These are phyloP conservation scores for Ostrea denselamellosa DNA, from an alignment of 1,140 invertebrate species.

Conservation along the genomic window DNA sequence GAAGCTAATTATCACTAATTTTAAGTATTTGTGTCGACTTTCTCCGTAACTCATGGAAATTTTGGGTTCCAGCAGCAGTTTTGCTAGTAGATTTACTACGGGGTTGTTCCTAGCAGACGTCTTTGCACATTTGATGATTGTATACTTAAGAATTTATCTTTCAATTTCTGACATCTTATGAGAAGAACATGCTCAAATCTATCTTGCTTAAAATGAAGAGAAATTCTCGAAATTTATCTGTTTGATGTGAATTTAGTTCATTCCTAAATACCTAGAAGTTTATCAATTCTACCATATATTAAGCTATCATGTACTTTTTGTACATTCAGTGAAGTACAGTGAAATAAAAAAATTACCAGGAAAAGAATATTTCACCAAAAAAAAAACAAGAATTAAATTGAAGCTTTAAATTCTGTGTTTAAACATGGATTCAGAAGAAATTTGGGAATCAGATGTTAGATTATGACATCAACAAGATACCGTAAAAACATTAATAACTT, in stretches of 20 bases:
- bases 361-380: background rate
- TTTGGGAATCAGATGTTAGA: no score
- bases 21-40: background rate
- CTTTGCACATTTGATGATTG: constrained; percentile 21
- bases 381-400: no score
- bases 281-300: constrained; percentile 16
- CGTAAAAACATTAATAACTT: constrained; percentile 30
- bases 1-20: constrained; percentile 16
- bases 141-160: constrained; percentile 40
- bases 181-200: background rate
- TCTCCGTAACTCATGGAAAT: background rate
- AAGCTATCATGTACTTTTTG: background rate
- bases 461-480: constrained; percentile 30
- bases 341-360: background rate
- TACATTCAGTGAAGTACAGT: background rate
- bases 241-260: constrained; percentile 28
- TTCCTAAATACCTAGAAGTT: constrained; percentile 1
- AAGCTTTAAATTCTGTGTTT: no score
- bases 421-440: no score
- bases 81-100: background rate
- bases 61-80: constrained; percentile 4
- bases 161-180: constrained; percentile 35
- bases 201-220: constrained; percentile 30
- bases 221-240: constrained; percentile 36
- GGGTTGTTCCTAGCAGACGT: background rate